phyloP scores from a whole-genome alignment of 1,140 invertebrate species.

The Triops cancriformis region DNA sequence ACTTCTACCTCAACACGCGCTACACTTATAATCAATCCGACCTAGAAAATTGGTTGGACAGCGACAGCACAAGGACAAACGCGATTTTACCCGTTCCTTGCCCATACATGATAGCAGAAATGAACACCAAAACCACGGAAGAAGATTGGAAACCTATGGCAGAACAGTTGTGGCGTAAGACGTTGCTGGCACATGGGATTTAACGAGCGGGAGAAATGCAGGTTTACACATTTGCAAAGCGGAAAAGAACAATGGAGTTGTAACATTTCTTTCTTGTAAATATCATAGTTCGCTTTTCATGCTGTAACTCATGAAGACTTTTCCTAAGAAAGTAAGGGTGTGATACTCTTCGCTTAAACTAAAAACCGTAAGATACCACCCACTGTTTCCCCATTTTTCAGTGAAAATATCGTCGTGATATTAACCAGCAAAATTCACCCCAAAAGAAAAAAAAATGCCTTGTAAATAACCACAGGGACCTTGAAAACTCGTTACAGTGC shows the following conservation, averaged over 20 bases:
- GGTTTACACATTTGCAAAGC: not conserved
- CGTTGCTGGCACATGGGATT: not conserved
- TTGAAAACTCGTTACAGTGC: not conserved
- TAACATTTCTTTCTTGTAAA: not conserved
- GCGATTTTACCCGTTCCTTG: not conserved
- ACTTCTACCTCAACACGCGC: conserved; percentile 38
- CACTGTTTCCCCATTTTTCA: not conserved
- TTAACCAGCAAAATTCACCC: not conserved
- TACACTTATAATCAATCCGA: conserved; percentile 37
- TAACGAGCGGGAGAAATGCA: not conserved
- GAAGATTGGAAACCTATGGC: conserved; percentile 31
- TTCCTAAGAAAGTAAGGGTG: not conserved
- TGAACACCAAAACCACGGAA: conserved; percentile 32
- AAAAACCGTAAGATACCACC: not conserved
- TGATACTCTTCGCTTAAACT: not conserved
- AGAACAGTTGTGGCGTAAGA: conserved; percentile 15
- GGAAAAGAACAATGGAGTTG: not conserved
- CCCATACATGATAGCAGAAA: conserved; percentile 33
- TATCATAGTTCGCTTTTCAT: not conserved
- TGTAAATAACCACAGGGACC: not conserved
- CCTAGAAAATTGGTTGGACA: conserved; percentile 34
- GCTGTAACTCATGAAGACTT: not conserved
- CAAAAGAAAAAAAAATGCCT: not conserved
- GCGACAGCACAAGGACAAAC: conserved; percentile 16
- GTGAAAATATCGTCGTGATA: not conserved